These are phyloP conservation scores for Callospermophilus lateralis DNA, from an alignment of 2,113 vertebrate genomes.

Conservation along the genomic window DNA sequence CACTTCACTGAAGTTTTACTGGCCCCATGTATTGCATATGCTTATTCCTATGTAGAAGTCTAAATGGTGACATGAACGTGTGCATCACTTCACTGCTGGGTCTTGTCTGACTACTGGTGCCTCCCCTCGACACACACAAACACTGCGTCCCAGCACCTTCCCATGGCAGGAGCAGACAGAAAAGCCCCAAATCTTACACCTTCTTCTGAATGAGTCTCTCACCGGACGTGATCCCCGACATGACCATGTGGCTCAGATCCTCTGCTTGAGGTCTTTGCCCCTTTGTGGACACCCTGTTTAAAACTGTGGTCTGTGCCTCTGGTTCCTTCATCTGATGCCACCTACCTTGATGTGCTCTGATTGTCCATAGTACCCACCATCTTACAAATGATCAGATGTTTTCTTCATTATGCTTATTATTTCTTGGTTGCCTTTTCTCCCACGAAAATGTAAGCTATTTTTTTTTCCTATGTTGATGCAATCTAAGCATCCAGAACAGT, in stretches of 20 bases:
- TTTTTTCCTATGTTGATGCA: not conserved
- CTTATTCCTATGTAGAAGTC: no score
- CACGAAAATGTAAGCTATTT: not conserved
- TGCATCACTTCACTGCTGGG: not conserved
- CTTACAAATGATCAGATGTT: not conserved
- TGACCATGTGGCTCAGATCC: not conserved
- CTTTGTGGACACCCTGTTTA: not conserved
- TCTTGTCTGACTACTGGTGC: no score
- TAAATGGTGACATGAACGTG: no score
- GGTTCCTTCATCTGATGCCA: not conserved
- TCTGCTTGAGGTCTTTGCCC: not conserved
- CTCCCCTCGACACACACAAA: no score
- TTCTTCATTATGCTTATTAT: not conserved
- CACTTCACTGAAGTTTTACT: not conserved
- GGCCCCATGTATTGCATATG: no score
- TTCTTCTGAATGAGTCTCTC: not conserved
- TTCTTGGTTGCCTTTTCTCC: not conserved
- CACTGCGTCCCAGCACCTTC: not conserved
- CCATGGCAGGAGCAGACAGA: not conserved
- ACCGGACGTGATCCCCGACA: rapidly evolving
- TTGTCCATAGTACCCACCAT: not conserved
- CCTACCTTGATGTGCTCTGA: not conserved
- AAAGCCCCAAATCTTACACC: rapidly evolving
- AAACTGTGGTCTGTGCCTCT: not conserved
- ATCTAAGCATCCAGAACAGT: not conserved